A percentile compares a stretch with the other conserved stretches of the same genome.
phyloP scores from a whole-genome alignment of 2,888 invertebrate species.

The Ennomos quercinarius region DNA sequence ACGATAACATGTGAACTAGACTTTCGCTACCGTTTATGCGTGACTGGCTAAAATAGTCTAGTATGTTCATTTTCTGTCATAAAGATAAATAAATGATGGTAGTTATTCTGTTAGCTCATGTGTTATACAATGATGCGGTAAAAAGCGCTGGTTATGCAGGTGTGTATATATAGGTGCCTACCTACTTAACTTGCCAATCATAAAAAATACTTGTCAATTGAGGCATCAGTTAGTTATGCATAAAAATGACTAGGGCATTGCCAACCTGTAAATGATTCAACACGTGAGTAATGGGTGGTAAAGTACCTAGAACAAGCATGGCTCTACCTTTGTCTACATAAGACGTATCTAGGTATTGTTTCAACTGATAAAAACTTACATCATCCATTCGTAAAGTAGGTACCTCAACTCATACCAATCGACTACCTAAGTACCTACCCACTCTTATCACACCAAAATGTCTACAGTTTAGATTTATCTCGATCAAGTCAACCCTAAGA shows the following conservation, averaged over 20 bases:
- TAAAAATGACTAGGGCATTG: too few species aligned
- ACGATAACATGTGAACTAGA: slow-evolving; percentile 19
- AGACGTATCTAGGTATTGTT: not conserved
- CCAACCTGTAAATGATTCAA: too few species aligned
- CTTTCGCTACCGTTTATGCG: slow-evolving; percentile 24
- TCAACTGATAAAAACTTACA: slow-evolving; percentile 14
- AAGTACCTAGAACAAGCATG: not conserved
- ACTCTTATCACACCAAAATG: not conserved
- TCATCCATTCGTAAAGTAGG: slow-evolving; percentile 12
- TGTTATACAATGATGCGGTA: too few species aligned
- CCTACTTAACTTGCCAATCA: too few species aligned
- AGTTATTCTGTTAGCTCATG: too few species aligned
- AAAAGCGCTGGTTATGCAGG: too few species aligned
- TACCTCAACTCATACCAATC: slow-evolving; percentile 16
- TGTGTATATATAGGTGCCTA: too few species aligned
- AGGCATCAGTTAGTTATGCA: too few species aligned
- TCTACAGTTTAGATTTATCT: slow-evolving; percentile 27
- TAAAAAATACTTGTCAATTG: too few species aligned
- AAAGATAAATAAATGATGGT: not conserved
- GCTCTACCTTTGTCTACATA: not conserved
- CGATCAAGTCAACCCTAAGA: slow-evolving; percentile 19
- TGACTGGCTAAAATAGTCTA: slow-evolving; percentile 16
- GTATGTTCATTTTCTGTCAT: not conserved
- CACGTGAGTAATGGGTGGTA: too few species aligned
- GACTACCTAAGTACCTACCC: too few species aligned